phyloP scores from a whole-genome alignment of 2,888 invertebrate genomes.

The Bimastos eiseni region DNA sequence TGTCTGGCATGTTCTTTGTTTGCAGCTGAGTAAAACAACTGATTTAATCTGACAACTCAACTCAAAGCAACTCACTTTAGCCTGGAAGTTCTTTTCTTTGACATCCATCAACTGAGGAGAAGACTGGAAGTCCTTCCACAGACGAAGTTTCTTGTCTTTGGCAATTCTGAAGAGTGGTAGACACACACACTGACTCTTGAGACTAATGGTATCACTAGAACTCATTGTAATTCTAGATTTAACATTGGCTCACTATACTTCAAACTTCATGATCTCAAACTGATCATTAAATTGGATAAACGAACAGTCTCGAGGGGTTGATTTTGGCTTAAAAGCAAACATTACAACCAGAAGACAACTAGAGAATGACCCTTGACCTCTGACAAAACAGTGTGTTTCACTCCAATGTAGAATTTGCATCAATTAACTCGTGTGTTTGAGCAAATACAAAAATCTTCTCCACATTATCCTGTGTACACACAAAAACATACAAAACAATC shows the following conservation, averaged over 20 bases:
- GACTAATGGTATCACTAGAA: not conserved
- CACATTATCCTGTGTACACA: not conserved
- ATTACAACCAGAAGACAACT: not conserved
- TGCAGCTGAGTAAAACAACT: not conserved
- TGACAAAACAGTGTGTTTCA: too few species aligned
- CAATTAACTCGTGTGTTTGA: not conserved
- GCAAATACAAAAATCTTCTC: not conserved
- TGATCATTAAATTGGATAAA: not conserved
- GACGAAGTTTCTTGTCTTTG: slow-evolving; percentile 80
- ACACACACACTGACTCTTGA: not conserved
- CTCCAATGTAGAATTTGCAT: not conserved
- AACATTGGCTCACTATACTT: not conserved
- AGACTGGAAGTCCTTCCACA: slow-evolving; percentile 87
- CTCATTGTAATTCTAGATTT: not conserved
- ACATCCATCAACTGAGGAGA: slow-evolving; percentile 49
- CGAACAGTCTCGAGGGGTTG: not conserved
- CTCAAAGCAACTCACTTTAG: slow-evolving; percentile 49
- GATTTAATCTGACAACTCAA: not conserved
- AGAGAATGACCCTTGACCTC: not conserved
- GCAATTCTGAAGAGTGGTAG: slow-evolving; percentile 67
- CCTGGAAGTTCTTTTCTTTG: slow-evolving; percentile 57
- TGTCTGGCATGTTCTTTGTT: not conserved
- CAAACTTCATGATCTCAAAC: not conserved
- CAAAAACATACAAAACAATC: not conserved
- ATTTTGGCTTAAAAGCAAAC: not conserved